Conservation (phyloP, 2,113 vertebrate genomes). For the human (Homo sapiens) region GRCh38 chr4:141058501-141059000, state of each 20-base stretch:
- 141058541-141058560: neutral
- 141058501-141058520: neutral
- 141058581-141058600: neutral
- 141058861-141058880: neutral
- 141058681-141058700: neutral
- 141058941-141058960: neutral
- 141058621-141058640: neutral
- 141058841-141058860: neutral
- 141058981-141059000: neutral
- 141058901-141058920: neutral
- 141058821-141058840: neutral
- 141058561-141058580: neutral
- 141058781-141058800: neutral
- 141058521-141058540: neutral
- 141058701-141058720: neutral
- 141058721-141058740: neutral
- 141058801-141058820: neutral
- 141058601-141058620: neutral
- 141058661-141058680: neutral
- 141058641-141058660: neutral
- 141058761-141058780: neutral
- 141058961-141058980: neutral
- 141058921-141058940: neutral
- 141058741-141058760: neutral
- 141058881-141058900: neutral